Evolutionary conservation across 1,140 invertebrate genomes (phyloP), one percentile per base, ranked within the genome.

Genomic region (Thaumetopoea pityocampa): DNA sequence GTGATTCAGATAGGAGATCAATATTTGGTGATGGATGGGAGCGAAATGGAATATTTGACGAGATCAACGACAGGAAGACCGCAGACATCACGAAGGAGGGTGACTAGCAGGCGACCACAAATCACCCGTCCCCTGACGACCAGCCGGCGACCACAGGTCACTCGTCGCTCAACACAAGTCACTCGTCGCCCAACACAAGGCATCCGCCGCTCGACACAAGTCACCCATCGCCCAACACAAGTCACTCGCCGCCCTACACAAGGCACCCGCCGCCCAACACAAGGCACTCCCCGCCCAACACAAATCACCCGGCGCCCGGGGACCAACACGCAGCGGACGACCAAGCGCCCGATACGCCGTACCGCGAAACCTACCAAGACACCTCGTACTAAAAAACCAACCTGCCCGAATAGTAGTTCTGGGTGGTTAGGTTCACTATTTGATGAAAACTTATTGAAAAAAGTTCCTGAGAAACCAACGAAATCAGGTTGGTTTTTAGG

Each of bases 401-500:
- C 62, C 0, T 78, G 77, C 37, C 41, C 59, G 5, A 48, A 59
- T 12, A 70, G 74, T 45, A 54, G 46, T 18, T 24, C 65, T n/a
- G 72, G 63, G 14, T 81, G 66, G 66, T 20, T 79, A 12, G 59
- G 70, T 3, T 53, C 57, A 15, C 70, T 70, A 43, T 73, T 79
- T 44, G 37, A 66, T 43, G 50, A 63, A 24, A 67, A 62, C 12
- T 55, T 68, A 36, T 30, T 60, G 18, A 64, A 79, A 20, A 76
- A 65, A 9, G 45, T 61, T 11, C 46, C 67, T 1, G 68, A 72
- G 33, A 72, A 62, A 15, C 63, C 74, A 51, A 47, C 44, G 35
- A 77, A 69, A 58, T 47, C 74, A 73, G 70, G 68, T 79, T 77
- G 67, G 76, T 78, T 77, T 53, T 23, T 62, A 67, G 73, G 69